These are phyloP conservation scores for Argopecten irradians DNA, from an alignment of 1,140 invertebrate species.

Conservation along the genomic window DNA sequence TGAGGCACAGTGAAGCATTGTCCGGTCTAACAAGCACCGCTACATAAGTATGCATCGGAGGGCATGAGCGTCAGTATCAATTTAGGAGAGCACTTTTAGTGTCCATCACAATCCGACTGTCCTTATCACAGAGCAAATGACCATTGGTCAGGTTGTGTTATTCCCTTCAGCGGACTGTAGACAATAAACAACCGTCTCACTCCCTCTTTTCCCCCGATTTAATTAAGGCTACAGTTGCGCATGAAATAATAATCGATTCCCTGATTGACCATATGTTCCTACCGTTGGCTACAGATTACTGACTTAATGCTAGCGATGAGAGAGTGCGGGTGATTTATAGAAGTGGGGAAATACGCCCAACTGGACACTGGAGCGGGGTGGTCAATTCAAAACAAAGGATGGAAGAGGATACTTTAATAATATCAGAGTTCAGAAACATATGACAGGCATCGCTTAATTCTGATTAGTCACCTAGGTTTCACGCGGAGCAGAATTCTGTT, in stretches of 20 bases:
- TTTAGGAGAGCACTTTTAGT: neutral
- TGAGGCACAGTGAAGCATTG: neutral
- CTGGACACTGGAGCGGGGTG: too few relatives aligned
- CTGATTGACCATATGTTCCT: constrained; percentile 5
- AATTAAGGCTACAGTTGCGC: neutral
- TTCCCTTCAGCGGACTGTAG: neutral
- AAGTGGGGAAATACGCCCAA: too few relatives aligned
- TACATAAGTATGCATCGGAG: neutral
- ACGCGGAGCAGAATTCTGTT: too few relatives aligned
- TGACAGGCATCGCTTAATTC: too few relatives aligned
- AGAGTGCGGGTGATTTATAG: too few relatives aligned
- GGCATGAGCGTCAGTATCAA: neutral
- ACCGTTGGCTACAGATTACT: neutral
- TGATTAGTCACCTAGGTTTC: too few relatives aligned
- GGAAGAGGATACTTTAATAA: too few relatives aligned
- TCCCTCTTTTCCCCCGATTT: too few relatives aligned
- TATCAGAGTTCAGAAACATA: too few relatives aligned
- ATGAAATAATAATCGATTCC: neutral
- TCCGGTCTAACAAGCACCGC: neutral
- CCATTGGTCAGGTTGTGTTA: neutral
- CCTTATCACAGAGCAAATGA: neutral
- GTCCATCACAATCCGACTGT: neutral
- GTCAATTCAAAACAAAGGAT: too few relatives aligned
- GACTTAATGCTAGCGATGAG: neutral
- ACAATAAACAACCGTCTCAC: constrained; percentile 12